Percentiles rank a stretch among this genome's conserved stretches.
Evolutionary conservation across 2,888 invertebrate species (phyloP).

Genomic region (Watsonalla binaria): DNA sequence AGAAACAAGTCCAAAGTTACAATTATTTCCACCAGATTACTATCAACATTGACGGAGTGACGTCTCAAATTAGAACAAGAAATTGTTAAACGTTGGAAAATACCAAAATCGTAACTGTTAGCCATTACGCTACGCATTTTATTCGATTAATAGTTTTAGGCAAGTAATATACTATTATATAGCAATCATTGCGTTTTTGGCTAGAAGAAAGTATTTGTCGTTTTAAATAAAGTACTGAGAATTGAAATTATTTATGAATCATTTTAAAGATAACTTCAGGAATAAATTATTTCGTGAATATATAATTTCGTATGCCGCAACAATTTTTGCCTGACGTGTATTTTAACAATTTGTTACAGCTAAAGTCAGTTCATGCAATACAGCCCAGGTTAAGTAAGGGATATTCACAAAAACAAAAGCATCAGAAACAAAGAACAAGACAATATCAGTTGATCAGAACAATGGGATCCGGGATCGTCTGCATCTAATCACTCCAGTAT

Average conservation of each 20-base stretch:
- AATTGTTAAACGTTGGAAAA: background rate
- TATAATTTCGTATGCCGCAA: no score
- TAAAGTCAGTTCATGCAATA: no score
- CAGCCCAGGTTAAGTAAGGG: no score
- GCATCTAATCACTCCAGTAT: conserved; percentile 5
- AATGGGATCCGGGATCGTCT: background rate
- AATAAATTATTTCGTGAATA: no score
- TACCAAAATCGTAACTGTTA: background rate
- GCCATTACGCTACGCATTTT: conserved; percentile 5
- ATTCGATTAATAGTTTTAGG: conserved; percentile 3
- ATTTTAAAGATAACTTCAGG: no score
- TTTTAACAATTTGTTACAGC: no score
- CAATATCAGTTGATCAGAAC: background rate
- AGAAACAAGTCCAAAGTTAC: conserved; percentile 22
- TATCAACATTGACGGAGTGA: conserved; percentile 1
- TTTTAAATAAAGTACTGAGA: no score
- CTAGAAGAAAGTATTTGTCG: no score
- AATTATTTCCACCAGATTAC: conserved; percentile 2
- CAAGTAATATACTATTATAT: no score
- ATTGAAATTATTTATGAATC: no score
- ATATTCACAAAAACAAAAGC: background rate
- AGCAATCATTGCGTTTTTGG: no score
- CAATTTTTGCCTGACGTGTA: no score
- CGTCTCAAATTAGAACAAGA: background rate
- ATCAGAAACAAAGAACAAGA: background rate